phyloP scores from a whole-genome alignment of 2,113 vertebrate genomes.

The Stigmatopora argus region DNA sequence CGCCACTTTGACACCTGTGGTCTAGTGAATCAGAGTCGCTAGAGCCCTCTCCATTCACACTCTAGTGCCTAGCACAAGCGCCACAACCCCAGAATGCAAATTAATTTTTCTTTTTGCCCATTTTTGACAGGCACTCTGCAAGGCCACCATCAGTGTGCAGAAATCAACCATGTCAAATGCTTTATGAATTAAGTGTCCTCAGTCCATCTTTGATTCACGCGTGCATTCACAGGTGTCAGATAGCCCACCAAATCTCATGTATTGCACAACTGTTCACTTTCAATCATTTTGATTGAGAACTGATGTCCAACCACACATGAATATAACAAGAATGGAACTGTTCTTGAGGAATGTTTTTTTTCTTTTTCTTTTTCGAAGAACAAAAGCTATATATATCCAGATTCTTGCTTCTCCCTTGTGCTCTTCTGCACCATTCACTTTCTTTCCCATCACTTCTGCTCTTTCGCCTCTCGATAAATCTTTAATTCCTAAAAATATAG shows the following conservation, averaged over 20 bases:
- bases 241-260: conserved; percentile 5
- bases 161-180: conserved; percentile 36
- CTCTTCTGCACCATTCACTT: conserved; percentile 5
- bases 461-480: conserved; percentile 44
- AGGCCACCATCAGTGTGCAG: conserved; percentile 53
- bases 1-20: too few species aligned
- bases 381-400: conserved; percentile 7
- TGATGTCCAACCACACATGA: conserved; percentile 31
- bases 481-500: conserved; percentile 44
- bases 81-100: conserved; percentile 58
- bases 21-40: conserved; percentile 42
- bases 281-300: conserved; percentile 26
- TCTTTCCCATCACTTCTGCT: conserved; percentile 22
- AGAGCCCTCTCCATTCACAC: conserved; percentile 37
- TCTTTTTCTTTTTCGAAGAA: conserved; percentile 34
- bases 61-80: conserved; percentile 53
- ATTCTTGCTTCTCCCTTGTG: conserved; percentile 20
- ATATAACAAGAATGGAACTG: conserved; percentile 51
- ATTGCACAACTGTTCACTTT: background rate
- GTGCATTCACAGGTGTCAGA: conserved; percentile 16
- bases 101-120: conserved; percentile 25
- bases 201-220: conserved; percentile 27
- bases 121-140: conserved; percentile 42
- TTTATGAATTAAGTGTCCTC: conserved; percentile 43
- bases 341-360: conserved; percentile 10